Conservation (phyloP, 2,797 vertebrate species). For the Crenichthys baileyi region DNA sequence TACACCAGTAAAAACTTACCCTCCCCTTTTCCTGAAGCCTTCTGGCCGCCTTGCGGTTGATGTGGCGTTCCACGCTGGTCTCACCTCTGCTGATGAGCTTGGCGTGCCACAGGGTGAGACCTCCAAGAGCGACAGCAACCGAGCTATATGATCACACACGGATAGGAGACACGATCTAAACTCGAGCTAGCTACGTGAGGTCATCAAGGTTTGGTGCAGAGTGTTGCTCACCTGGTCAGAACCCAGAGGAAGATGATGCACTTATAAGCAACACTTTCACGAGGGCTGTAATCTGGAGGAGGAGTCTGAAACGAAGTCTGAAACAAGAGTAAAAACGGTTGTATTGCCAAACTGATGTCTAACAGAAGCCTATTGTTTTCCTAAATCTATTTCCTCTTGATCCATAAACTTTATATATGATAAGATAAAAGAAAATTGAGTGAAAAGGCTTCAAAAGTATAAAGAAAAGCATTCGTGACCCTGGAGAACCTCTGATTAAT, state of each 20-base stretch:
- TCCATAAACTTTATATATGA: neutral
- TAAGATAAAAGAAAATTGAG: neutral
- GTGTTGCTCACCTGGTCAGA: conserved; percentile 87
- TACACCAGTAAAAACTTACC: conserved; percentile 64
- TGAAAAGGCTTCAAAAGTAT: neutral
- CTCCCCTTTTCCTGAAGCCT: conserved; percentile 86
- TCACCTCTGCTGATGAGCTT: conserved; percentile 91
- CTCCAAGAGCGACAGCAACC: conserved; percentile 90
- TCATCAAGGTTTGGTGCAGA: neutral
- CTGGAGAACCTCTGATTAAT: neutral
- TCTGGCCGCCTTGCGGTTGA: conserved; percentile 90
- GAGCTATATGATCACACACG: conserved; percentile 79
- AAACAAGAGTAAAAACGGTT: conserved; percentile 1
- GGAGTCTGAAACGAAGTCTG: conserved; percentile 92
- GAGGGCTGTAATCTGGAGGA: conserved; percentile 83
- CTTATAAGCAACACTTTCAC: conserved; percentile 89
- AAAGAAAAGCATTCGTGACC: neutral
- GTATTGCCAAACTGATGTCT: neutral
- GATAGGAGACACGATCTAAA: neutral
- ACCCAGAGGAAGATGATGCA: conserved; percentile 96
- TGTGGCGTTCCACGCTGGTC: conserved; percentile 96
- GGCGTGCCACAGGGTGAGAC: conserved; percentile 92
- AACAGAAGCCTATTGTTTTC: neutral
- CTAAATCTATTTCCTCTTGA: no score
- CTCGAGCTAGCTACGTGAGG: neutral